Percentiles rank a stretch among this genome's conserved stretches.
phyloP scores from a whole-genome alignment of 1,140 invertebrate species.

The Papilio polyxenes region DNA sequence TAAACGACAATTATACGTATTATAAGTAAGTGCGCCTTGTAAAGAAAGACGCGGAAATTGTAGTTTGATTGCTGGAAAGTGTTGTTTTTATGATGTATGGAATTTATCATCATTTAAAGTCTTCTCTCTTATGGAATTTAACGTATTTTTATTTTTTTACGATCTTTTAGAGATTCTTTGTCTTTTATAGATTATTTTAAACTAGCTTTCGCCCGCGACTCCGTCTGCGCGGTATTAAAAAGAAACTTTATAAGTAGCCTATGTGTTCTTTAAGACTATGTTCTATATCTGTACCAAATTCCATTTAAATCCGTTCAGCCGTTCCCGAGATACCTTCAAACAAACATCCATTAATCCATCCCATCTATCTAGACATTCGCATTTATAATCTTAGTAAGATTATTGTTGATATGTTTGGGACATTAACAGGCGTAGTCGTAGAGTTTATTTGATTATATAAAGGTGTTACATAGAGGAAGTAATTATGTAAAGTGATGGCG shows the following conservation, averaged over 20 bases:
- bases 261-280: too few species aligned
- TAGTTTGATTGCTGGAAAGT: neutral
- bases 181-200: too few species aligned
- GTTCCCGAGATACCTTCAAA: too few species aligned
- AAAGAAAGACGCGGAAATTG: conserved; percentile 6
- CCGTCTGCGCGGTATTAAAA: too few species aligned
- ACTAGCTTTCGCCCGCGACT: too few species aligned
- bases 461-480: neutral
- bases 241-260: too few species aligned
- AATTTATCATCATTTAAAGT: neutral
- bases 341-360: too few species aligned
- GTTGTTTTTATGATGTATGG: neutral
- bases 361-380: too few species aligned
- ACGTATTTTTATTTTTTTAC: neutral
- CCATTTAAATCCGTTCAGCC: too few species aligned
- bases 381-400: too few species aligned
- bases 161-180: neutral
- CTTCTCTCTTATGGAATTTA: neutral
- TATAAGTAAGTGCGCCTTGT: neutral
- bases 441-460: neutral
- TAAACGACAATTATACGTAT: neutral
- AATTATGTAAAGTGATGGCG: neutral
- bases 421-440: neutral
- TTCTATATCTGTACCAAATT: too few species aligned
- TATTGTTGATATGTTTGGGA: too few species aligned